Conservation (phyloP, 1,140 invertebrate genomes). For the Centruroides sculpturatus region DNA sequence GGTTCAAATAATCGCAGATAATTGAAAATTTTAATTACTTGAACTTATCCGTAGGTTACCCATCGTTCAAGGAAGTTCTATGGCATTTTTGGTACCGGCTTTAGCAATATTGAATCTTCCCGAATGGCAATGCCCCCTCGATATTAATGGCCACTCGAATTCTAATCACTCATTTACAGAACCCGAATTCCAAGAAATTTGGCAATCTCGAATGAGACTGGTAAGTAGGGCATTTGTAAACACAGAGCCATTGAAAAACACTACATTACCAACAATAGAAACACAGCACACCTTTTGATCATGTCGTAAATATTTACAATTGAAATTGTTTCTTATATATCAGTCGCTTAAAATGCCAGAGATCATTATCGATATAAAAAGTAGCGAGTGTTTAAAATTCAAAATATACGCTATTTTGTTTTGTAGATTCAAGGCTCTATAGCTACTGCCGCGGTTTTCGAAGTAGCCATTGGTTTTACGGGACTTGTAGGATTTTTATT, state of each 20-base stretch:
- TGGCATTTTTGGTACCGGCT: constrained; percentile 68
- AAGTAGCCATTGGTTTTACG: constrained; percentile 54
- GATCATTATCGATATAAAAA: too few species aligned
- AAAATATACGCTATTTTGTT: not conserved
- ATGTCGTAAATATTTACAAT: too few species aligned
- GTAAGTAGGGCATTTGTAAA: constrained; percentile 11
- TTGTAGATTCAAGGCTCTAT: constrained; percentile 58
- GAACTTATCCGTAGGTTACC: constrained; percentile 37
- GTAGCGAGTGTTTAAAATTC: too few species aligned
- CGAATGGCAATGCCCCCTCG: constrained; percentile 56
- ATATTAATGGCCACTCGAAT: constrained; percentile 19
- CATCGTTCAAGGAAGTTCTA: constrained; percentile 62
- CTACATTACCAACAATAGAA: too few species aligned
- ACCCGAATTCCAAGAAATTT: constrained; percentile 46
- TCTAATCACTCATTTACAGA: constrained; percentile 28
- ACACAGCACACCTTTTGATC: too few species aligned
- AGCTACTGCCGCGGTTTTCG: constrained; percentile 59
- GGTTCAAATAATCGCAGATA: too few species aligned
- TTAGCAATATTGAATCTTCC: constrained; percentile 64
- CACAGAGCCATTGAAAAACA: not conserved
- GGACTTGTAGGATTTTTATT: constrained; percentile 30
- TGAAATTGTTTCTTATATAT: too few species aligned
- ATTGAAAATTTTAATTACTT: too few species aligned
- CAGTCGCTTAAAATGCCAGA: too few species aligned
- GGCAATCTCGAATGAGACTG: constrained; percentile 64